A percentile compares a stretch with the other conserved stretches of the same genome.
Evolutionary conservation across 2,888 invertebrate species (phyloP).

Genomic region (Ectropis crepuscularia): DNA sequence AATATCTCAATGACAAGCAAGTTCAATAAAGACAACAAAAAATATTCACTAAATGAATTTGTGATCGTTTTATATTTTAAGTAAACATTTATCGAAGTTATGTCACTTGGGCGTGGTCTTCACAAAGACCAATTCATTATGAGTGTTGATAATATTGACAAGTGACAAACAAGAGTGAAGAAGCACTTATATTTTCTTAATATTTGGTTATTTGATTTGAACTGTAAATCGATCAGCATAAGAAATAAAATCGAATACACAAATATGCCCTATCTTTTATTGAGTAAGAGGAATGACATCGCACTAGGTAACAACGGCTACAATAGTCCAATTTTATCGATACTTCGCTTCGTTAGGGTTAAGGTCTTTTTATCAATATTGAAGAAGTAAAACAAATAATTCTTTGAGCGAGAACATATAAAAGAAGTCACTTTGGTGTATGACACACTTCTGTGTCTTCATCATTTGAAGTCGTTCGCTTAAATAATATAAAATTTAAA

Average conservation of each 20-base stretch:
- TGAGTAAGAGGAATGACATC: slow-evolving; percentile 1
- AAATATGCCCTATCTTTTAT: not conserved
- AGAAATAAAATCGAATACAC: not conserved
- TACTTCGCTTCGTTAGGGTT: not conserved
- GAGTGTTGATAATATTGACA: no score
- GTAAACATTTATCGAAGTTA: no score
- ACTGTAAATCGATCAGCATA: not conserved
- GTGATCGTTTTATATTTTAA: no score
- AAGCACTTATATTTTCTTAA: not conserved
- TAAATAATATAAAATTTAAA: not conserved
- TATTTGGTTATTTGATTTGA: not conserved
- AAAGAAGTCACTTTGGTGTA: not conserved
- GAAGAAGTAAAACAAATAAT: slow-evolving; percentile 4
- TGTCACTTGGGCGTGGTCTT: no score
- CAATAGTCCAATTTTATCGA: not conserved
- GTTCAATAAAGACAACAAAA: no score
- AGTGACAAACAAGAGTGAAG: no score
- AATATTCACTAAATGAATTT: no score
- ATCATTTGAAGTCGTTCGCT: not conserved
- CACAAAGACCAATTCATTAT: no score
- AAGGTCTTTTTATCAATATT: slow-evolving; percentile 3
- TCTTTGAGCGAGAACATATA: slow-evolving; percentile 3
- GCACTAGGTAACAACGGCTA: not conserved
- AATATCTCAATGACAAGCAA: no score
- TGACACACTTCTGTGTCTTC: not conserved